A percentile compares a stretch with the other conserved stretches of the same genome.
These are phyloP conservation scores for Echinops telfairi DNA, from an alignment of 2,113 vertebrate genomes.

Conservation along the genomic window DNA sequence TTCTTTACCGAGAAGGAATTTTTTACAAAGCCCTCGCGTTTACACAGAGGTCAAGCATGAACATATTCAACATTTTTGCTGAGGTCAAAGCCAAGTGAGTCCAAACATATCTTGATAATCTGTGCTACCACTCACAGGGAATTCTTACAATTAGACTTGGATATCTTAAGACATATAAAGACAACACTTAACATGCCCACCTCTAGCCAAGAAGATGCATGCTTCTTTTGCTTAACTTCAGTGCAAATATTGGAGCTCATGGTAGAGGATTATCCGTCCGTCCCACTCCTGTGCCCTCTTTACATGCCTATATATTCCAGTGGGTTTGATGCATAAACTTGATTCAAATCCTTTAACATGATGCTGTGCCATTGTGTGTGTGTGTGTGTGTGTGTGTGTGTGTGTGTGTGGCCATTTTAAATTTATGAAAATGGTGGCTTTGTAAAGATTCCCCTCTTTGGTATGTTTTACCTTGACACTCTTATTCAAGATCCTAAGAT, in stretches of 20 bases:
- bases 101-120: not conserved
- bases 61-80: not conserved
- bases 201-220: not conserved
- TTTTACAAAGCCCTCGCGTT: not conserved
- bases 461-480: conserved; percentile 10
- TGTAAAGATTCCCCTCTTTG: not conserved
- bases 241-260: not conserved
- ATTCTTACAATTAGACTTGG: not conserved
- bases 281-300: not conserved
- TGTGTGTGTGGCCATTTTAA: conserved; percentile 13
- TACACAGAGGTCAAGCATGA: not conserved
- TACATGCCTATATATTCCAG: not conserved
- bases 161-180: not conserved
- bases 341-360: not conserved
- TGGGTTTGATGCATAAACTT: not conserved
- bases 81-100: conserved; percentile 11
- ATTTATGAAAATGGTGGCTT: conserved; percentile 1
- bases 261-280: not conserved
- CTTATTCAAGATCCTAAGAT: conserved; percentile 35
- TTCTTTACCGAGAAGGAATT: not conserved
- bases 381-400: no score
- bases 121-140: not conserved
- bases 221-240: not conserved
- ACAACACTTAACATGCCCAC: not conserved
- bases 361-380: not conserved